These are phyloP conservation scores for Drosophila pseudoananassae DNA, from an alignment of 1,140 invertebrate species.

Conservation along the genomic window DNA sequence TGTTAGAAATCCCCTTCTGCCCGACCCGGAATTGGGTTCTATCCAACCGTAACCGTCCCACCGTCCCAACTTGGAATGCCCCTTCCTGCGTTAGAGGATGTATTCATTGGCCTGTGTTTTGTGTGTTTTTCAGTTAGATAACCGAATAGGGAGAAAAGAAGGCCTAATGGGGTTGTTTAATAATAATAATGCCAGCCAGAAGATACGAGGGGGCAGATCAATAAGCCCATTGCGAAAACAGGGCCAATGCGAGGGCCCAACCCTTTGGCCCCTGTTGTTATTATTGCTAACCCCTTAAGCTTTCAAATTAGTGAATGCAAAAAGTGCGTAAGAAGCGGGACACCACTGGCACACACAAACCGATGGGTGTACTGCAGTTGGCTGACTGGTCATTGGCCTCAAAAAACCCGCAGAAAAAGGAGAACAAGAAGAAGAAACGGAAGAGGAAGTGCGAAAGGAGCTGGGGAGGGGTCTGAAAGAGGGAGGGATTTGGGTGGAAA, in stretches of 20 bases:
- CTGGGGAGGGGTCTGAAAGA: constrained; percentile 4
- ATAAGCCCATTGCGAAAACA: constrained; percentile 59
- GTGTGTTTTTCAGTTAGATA: constrained; percentile 47
- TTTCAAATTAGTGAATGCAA: constrained; percentile 76
- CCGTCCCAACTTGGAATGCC: constrained; percentile 48
- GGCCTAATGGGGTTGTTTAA: constrained; percentile 77
- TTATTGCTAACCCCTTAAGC: constrained; percentile 42
- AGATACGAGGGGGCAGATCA: constrained; percentile 68
- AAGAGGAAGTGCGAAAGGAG: constrained; percentile 25
- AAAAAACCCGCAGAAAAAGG: constrained; percentile 38
- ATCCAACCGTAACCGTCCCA: constrained; percentile 33
- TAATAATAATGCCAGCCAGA: constrained; percentile 61
- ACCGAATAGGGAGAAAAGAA: constrained; percentile 33
- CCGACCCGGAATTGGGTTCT: constrained; percentile 31
- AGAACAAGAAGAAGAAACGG: constrained; percentile 16
- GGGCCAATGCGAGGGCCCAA: constrained; percentile 60
- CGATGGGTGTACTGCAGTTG: neutral
- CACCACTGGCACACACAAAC: constrained; percentile 6
- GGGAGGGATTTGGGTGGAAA: constrained; percentile 13
- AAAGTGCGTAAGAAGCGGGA: constrained; percentile 76
- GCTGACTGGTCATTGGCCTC: constrained; percentile 74
- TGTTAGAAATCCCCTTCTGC: constrained; percentile 35
- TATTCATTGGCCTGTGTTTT: constrained; percentile 32
- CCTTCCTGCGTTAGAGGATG: constrained; percentile 6
- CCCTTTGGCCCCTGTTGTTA: neutral